These are phyloP conservation scores for Ischnura elegans DNA, from an alignment of 2,888 invertebrate genomes.

Conservation along the genomic window DNA sequence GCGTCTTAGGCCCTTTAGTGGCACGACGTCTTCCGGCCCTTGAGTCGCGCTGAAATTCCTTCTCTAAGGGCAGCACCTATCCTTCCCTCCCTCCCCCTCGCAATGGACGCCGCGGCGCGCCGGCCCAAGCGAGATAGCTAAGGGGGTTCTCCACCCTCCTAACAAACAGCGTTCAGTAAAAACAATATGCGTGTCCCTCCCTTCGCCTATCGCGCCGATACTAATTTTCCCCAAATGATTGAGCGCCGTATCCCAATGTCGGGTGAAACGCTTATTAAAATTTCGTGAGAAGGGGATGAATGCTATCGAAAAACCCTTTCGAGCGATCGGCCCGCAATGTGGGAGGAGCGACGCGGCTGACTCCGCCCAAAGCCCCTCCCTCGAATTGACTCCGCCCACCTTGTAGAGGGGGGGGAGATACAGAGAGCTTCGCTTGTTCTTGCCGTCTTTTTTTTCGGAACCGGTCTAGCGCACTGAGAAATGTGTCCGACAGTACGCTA, in stretches of 20 bases:
- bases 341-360: not conserved
- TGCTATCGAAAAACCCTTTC: conserved; percentile 22
- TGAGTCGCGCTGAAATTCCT: not conserved
- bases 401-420: not conserved
- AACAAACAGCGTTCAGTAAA: not conserved
- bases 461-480: not conserved
- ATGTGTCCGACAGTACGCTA: not conserved
- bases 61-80: not conserved
- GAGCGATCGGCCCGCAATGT: not conserved
- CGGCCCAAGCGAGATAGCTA: not conserved
- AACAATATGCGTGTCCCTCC: not conserved
- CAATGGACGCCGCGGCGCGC: not conserved
- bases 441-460: not conserved
- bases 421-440: not conserved
- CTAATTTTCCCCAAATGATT: conserved; percentile 36
- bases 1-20: not conserved
- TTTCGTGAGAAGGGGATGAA: conserved; percentile 49
- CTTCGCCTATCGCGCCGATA: not conserved
- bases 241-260: not conserved
- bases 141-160: not conserved
- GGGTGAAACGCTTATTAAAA: conserved; percentile 2
- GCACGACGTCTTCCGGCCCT: conserved; percentile 45
- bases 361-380: conserved; percentile 13
- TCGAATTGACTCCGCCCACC: not conserved
- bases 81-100: not conserved